Conservation (phyloP, 2,113 vertebrate genomes). For the Natator depressus region DNA sequence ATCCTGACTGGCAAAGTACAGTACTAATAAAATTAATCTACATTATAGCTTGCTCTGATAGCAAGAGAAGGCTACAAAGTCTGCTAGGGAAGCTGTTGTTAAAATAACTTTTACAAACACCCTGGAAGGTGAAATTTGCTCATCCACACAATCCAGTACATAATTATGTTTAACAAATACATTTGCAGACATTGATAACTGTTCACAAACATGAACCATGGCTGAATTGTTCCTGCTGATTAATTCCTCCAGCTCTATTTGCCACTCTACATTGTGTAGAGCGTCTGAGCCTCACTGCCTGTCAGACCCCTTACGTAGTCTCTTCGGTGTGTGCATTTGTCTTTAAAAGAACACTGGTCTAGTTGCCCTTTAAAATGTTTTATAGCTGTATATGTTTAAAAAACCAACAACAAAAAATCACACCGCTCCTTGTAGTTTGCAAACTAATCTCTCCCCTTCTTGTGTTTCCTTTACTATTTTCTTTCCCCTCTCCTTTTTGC, state of each 20-base stretch:
- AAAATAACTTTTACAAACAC: neutral
- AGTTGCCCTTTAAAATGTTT: neutral
- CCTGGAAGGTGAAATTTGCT: neutral
- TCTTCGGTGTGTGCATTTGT: neutral
- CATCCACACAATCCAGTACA: neutral
- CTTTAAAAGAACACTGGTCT: neutral
- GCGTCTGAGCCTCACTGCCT: neutral
- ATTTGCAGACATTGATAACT: neutral
- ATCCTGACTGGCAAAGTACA: neutral
- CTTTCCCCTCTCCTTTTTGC: neutral
- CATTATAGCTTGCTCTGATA: neutral
- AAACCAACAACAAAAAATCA: neutral
- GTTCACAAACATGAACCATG: neutral
- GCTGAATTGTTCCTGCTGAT: neutral
- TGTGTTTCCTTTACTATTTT: neutral
- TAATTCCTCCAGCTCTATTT: neutral
- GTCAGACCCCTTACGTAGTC: neutral
- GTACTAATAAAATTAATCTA: neutral
- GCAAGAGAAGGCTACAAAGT: neutral
- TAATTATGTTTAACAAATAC: neutral
- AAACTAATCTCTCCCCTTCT: neutral
- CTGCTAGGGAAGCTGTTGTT: neutral
- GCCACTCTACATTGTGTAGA: neutral
- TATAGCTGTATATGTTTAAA: neutral
- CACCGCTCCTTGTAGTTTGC: neutral